Evolutionary conservation across 2,888 invertebrate species (phyloP).

Genomic region (Erpobdella octoculata): DNA sequence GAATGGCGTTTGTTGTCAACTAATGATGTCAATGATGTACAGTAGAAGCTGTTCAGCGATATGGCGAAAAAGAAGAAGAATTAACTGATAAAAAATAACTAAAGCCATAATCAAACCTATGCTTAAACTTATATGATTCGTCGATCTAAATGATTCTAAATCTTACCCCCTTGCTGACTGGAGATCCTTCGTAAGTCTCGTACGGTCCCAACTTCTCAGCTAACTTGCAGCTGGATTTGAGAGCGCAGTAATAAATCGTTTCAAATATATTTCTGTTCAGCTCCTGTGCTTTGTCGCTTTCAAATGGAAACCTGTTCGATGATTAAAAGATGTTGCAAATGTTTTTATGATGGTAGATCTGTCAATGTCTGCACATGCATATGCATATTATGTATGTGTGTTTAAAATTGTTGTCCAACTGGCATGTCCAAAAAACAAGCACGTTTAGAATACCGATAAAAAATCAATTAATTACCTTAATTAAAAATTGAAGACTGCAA

Average conservation of each 20-base stretch:
- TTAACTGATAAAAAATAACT: not conserved
- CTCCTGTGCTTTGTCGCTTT: slow-evolving; percentile 47
- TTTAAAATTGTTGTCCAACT: no score
- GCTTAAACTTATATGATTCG: not conserved
- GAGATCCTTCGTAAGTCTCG: slow-evolving; percentile 81
- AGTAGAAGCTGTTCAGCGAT: no score
- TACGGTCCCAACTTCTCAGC: slow-evolving; percentile 77
- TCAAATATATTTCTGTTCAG: slow-evolving; percentile 94
- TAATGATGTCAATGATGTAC: no score
- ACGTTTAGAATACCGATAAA: not conserved
- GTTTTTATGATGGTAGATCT: no score
- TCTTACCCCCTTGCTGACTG: slow-evolving; percentile 76
- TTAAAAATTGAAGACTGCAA: not conserved
- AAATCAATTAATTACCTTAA: not conserved
- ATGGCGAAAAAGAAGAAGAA: no score
- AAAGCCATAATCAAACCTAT: not conserved
- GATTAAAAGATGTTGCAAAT: not conserved
- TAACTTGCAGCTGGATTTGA: slow-evolving; percentile 89
- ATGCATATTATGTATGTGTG: no score
- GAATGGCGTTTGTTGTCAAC: no score
- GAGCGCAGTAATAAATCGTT: slow-evolving; percentile 90
- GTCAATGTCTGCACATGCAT: no score
- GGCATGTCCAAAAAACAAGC: no score
- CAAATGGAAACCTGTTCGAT: slow-evolving; percentile 35
- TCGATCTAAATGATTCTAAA: not conserved